These are phyloP conservation scores for Orientallactaga bullata DNA, from an alignment of 2,113 vertebrate genomes.

Conservation along the genomic window DNA sequence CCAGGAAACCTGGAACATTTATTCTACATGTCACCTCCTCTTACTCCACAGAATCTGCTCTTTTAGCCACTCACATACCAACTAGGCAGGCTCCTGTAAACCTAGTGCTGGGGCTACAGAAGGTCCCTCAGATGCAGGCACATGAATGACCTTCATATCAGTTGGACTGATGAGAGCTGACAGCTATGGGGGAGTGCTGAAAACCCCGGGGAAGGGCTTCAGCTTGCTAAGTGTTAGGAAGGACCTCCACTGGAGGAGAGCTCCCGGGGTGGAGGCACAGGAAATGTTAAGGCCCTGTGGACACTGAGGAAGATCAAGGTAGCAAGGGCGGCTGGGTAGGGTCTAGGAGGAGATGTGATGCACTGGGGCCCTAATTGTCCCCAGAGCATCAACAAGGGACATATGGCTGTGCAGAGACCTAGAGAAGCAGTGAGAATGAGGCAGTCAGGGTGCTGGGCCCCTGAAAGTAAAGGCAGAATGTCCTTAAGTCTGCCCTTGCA, in stretches of 20 bases:
- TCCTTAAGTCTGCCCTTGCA: too few relatives aligned
- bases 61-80: neutral
- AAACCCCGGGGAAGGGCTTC: fast-evolving
- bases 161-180: neutral
- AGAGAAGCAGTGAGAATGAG: neutral
- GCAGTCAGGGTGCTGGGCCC: too few relatives aligned
- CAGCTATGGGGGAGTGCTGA: neutral
- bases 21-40: too few relatives aligned
- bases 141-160: fast-evolving
- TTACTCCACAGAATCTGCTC: neutral
- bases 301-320: fast-evolving
- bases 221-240: neutral
- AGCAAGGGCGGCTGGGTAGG: fast-evolving
- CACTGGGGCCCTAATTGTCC: neutral
- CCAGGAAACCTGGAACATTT: too few relatives aligned
- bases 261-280: fast-evolving
- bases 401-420: neutral
- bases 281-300: too few relatives aligned
- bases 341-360: fast-evolving
- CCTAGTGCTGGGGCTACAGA: fast-evolving
- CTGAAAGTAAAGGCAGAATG: too few relatives aligned
- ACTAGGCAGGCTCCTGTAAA: neutral
- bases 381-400: fast-evolving
- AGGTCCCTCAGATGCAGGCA: too few relatives aligned
- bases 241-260: neutral